These are phyloP conservation scores for Tretioscincus oriximinensis DNA, from an alignment of 2,113 vertebrate genomes.

Conservation along the genomic window DNA sequence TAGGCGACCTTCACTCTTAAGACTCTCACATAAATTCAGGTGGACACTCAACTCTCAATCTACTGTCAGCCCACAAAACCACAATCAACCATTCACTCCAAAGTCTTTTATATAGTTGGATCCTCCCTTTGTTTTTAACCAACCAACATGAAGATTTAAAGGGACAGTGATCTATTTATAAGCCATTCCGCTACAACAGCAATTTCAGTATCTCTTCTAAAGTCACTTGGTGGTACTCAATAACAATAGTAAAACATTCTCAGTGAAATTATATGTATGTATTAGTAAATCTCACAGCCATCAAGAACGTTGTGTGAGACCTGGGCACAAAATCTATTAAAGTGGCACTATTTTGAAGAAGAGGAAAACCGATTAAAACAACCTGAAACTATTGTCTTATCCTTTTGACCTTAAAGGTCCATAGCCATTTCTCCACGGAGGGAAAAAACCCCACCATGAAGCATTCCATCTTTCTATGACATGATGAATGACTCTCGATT, in stretches of 20 bases:
- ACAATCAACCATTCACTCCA: too few species aligned
- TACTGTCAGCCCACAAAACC: too few species aligned
- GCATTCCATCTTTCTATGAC: conserved; percentile 65
- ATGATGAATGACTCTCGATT: conserved; percentile 71
- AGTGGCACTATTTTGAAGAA: background rate
- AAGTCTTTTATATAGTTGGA: too few species aligned
- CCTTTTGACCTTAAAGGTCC: conserved; percentile 64
- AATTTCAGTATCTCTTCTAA: too few species aligned
- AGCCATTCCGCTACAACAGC: background rate
- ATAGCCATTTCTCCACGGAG: conserved; percentile 57
- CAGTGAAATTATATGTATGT: background rate
- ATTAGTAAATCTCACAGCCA: background rate
- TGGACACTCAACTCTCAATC: too few species aligned
- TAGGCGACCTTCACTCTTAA: too few species aligned
- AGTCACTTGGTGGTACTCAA: too few species aligned
- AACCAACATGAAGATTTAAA: background rate
- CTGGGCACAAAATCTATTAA: background rate
- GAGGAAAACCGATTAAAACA: conserved; percentile 51
- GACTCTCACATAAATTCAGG: too few species aligned
- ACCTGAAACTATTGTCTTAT: conserved; percentile 62
- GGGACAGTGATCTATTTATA: too few species aligned
- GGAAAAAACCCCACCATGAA: conserved; percentile 57
- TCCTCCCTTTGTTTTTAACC: background rate
- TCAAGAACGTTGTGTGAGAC: background rate
- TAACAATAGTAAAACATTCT: too few species aligned